Evolutionary conservation across 2,888 invertebrate genomes (phyloP).

Genomic region (Mesorhabditis spiculigera): DNA sequence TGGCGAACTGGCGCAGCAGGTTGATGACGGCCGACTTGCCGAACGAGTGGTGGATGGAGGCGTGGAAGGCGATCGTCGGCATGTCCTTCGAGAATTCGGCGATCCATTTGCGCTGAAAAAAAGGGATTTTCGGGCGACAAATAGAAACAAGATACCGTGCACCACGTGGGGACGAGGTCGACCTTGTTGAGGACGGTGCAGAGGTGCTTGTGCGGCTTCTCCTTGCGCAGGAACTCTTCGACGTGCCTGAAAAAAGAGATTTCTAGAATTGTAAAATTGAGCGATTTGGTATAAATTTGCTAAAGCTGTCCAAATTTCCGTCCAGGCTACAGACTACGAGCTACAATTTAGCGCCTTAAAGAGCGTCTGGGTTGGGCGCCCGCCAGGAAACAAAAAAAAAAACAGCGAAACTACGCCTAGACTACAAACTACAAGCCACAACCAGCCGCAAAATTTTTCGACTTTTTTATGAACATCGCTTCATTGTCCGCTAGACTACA

Average conservation of each 20-base stretch:
- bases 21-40: constrained; percentile 96
- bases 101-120: constrained; percentile 80
- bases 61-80: constrained; percentile 96
- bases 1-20: constrained; percentile 87
- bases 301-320: too few species aligned
- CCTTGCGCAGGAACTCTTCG: constrained; percentile 74
- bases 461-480: too few species aligned
- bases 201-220: constrained; percentile 93
- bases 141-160: constrained; percentile 67
- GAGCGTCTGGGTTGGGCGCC: too few species aligned
- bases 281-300: too few species aligned
- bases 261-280: too few species aligned
- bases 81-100: constrained; percentile 87
- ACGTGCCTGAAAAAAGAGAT: constrained; percentile 69
- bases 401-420: too few species aligned
- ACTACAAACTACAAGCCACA: too few species aligned
- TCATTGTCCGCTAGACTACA: too few species aligned
- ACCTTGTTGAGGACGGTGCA: constrained; percentile 92
- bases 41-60: constrained; percentile 95
- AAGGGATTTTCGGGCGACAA: not conserved
- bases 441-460: too few species aligned
- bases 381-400: too few species aligned
- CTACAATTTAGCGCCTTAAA: too few species aligned
- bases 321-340: too few species aligned
- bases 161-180: constrained; percentile 89